phyloP scores from a whole-genome alignment of 2,888 invertebrate species.

The Andrena hattorfiana region DNA sequence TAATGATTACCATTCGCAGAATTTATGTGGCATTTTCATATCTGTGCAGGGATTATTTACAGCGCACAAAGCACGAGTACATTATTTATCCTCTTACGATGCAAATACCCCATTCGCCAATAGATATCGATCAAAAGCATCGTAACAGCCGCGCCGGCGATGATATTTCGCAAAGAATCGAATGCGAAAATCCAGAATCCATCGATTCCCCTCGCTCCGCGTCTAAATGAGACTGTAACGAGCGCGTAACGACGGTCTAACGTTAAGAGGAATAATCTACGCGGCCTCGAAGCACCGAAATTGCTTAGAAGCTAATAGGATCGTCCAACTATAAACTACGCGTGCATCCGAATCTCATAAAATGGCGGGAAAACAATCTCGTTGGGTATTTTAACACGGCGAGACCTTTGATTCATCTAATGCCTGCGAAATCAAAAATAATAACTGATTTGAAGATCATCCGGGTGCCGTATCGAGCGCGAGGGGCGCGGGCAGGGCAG shows the following conservation, averaged over 20 bases:
- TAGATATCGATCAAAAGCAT: conserved; percentile 7
- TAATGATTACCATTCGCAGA: not conserved
- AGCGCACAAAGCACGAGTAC: not conserved
- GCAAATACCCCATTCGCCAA: not conserved
- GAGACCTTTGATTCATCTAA: conserved; percentile 34
- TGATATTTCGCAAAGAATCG: not conserved
- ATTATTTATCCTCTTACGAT: not conserved
- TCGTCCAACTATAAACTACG: not conserved
- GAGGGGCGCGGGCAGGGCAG: not conserved
- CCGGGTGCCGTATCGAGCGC: not conserved
- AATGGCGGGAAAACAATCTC: conserved; percentile 16
- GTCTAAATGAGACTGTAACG: not conserved
- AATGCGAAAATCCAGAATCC: not conserved
- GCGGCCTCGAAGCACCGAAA: not conserved
- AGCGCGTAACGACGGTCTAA: not conserved
- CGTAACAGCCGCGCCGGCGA: not conserved
- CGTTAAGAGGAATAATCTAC: not conserved
- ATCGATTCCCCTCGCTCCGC: not conserved
- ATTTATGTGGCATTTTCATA: not conserved
- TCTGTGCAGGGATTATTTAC: not conserved
- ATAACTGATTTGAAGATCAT: conserved; percentile 65
- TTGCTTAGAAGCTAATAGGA: not conserved
- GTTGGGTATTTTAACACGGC: conserved; percentile 2
- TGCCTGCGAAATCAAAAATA: conserved; percentile 56
- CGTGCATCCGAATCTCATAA: not conserved